Conservation (phyloP, 2,888 invertebrate species). For the Drosophila neutralis region DNA sequence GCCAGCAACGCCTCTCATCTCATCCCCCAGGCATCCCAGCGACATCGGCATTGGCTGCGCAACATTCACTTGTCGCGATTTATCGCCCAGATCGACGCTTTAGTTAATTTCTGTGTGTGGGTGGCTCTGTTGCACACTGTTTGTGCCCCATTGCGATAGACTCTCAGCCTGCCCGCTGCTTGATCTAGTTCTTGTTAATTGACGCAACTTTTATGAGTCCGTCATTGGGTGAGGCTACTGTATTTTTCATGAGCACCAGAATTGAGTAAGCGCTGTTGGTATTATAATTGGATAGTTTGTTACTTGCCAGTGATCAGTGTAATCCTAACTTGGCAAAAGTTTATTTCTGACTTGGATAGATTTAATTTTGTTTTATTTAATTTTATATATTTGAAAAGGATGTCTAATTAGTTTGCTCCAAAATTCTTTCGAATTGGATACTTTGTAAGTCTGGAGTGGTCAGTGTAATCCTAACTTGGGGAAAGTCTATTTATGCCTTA, state of each 20-base stretch:
- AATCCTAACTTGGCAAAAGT: background rate
- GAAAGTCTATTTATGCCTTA: too few species aligned
- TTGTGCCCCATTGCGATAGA: conserved; percentile 1
- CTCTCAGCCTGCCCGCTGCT: background rate
- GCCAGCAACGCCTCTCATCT: conserved; percentile 1
- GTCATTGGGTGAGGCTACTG: conserved; percentile 60
- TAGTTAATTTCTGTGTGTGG: conserved; percentile 74
- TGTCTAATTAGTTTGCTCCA: background rate
- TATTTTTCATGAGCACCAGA: conserved; percentile 42
- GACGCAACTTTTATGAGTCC: conserved; percentile 69
- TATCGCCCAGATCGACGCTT: conserved; percentile 76
- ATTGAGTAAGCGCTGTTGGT: conserved; percentile 68
- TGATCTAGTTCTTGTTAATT: conserved; percentile 74
- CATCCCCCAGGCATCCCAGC: conserved; percentile 1
- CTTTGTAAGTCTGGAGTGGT: too few species aligned
- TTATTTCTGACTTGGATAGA: background rate
- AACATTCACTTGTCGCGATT: conserved; percentile 71
- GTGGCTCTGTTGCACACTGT: conserved; percentile 45
- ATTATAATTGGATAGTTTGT: conserved; percentile 77
- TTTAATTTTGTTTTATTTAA: background rate
- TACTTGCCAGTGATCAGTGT: background rate
- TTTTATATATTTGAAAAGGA: background rate
- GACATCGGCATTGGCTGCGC: background rate
- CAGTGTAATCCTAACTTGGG: too few species aligned
- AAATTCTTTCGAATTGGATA: too few species aligned